These are phyloP conservation scores for Tenthredo notha DNA, from an alignment of 2,888 invertebrate genomes.

Conservation along the genomic window DNA sequence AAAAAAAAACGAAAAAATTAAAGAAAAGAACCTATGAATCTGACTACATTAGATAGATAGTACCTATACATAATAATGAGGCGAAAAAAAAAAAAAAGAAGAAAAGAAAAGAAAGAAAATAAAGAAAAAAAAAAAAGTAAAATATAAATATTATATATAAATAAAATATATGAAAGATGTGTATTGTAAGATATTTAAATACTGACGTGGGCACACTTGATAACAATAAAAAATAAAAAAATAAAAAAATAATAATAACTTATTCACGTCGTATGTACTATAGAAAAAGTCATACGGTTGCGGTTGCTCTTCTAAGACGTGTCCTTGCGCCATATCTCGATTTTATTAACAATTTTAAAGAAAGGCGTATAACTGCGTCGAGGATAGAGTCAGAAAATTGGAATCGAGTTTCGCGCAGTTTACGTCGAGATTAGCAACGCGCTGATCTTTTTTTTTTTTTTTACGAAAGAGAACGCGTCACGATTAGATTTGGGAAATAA, in stretches of 20 bases:
- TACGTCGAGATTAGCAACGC: slow-evolving; percentile 28
- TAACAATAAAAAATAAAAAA: slow-evolving; percentile 55
- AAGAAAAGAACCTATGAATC: slow-evolving; percentile 63
- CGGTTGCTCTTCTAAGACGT: slow-evolving; percentile 39
- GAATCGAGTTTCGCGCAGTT: neutral
- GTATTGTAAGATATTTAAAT: slow-evolving; percentile 77
- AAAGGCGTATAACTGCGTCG: too few species aligned
- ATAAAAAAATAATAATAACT: slow-evolving; percentile 53
- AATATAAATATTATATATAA: slow-evolving; percentile 69
- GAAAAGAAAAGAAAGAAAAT: slow-evolving; percentile 58
- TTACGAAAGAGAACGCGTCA: slow-evolving; percentile 9
- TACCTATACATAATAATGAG: slow-evolving; percentile 66
- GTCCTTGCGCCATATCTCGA: neutral
- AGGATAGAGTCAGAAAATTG: neutral
- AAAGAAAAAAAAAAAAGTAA: slow-evolving; percentile 64
- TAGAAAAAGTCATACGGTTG: neutral
- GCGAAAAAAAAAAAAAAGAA: slow-evolving; percentile 59
- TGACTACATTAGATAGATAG: slow-evolving; percentile 74
- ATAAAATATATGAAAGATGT: slow-evolving; percentile 72
- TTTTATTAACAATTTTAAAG: neutral
- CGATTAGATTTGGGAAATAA: neutral
- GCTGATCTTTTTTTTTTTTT: neutral
- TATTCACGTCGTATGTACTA: slow-evolving; percentile 10
- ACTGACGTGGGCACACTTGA: slow-evolving; percentile 73
- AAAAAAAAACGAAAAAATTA: neutral